Percentiles rank a stretch among this genome's conserved stretches.
phyloP scores from a whole-genome alignment of 2,113 vertebrate genomes.

The Nannobrachium achirus region DNA sequence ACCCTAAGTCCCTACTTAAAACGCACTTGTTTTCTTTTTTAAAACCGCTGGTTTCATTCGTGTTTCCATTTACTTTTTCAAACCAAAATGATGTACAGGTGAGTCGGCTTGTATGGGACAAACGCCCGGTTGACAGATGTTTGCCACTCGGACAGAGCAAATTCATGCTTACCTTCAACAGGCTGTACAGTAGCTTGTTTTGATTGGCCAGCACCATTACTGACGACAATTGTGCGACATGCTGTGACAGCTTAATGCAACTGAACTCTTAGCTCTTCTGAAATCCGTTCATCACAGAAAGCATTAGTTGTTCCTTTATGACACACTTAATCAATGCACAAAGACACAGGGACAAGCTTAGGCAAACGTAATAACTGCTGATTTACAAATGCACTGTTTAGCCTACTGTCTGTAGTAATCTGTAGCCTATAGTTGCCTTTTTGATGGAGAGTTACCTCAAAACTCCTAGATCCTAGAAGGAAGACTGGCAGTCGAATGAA shows the following conservation, averaged over 20 bases:
- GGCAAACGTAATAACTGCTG: conserved; percentile 50
- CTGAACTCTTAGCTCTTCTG: conserved; percentile 11
- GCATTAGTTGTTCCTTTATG: conserved; percentile 42
- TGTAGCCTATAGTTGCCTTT: no score
- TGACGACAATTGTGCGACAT: conserved; percentile 20
- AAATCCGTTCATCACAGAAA: conserved; percentile 39
- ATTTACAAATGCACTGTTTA: no score
- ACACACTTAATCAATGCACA: conserved; percentile 55
- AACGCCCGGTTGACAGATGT: no score
- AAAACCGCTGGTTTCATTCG: not conserved
- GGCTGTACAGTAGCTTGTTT: not conserved
- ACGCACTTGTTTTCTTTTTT: no score
- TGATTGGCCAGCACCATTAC: conserved; percentile 14
- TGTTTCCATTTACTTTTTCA: no score
- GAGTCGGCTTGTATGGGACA: no score
- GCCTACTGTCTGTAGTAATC: no score
- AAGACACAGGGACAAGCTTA: conserved; percentile 44
- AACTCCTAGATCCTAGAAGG: no score
- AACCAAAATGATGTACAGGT: no score
- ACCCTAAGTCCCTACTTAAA: no score
- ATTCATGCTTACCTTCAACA: not conserved
- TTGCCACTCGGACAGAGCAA: not conserved
- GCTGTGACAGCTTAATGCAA: not conserved
- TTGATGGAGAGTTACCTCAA: no score
- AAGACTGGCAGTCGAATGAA: no score